Conservation (phyloP, 2,797 vertebrate species). For the Malurus splendens region DNA sequence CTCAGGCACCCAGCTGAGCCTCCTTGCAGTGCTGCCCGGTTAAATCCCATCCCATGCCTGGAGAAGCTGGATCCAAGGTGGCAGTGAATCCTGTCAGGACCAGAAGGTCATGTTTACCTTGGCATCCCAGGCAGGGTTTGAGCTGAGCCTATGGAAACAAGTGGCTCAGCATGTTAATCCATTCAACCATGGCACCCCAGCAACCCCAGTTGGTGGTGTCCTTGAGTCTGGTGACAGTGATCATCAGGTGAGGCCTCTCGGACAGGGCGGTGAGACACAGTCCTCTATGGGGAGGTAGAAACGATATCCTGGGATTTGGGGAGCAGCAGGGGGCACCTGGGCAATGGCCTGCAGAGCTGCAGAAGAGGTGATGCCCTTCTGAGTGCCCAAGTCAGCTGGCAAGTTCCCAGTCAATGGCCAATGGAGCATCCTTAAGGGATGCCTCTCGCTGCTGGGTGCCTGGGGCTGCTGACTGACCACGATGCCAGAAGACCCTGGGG, state of each 20-base stretch:
- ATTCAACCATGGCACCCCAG: accelerated
- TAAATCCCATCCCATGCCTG: accelerated
- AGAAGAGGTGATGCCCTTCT: not conserved
- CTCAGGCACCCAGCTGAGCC: not conserved
- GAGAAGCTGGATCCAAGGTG: not conserved
- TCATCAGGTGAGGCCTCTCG: accelerated
- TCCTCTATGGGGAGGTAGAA: not conserved
- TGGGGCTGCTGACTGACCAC: not conserved
- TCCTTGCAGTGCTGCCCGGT: accelerated
- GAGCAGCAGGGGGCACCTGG: not conserved
- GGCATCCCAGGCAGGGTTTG: not conserved
- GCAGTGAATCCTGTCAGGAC: not conserved
- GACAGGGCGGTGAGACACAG: not conserved
- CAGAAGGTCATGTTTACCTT: not conserved
- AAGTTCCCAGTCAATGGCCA: too few species aligned
- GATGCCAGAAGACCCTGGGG: accelerated
- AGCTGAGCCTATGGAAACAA: not conserved
- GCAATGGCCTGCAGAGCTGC: not conserved
- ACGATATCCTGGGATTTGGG: not conserved
- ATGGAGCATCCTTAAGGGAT: not conserved
- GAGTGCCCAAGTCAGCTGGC: not conserved
- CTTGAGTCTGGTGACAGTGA: not conserved
- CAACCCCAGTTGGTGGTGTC: not conserved
- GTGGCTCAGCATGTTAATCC: not conserved
- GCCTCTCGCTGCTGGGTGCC: accelerated